Evolutionary conservation across 1,140 invertebrate species (phyloP).

Genomic region (Anagrus nilaparvatae): DNA sequence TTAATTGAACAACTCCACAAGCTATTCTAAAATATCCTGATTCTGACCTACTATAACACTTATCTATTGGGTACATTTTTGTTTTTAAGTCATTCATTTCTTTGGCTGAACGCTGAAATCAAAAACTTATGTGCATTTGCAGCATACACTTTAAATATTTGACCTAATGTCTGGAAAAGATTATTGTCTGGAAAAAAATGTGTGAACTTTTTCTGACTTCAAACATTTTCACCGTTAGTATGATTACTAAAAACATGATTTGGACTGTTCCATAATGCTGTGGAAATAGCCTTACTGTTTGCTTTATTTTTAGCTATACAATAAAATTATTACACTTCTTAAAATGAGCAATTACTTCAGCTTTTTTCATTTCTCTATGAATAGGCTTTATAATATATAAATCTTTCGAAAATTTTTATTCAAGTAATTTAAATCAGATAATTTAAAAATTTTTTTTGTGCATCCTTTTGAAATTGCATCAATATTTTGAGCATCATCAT

Average conservation of each 20-base stretch:
- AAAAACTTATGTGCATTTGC: constrained; percentile 13
- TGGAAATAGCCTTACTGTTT: neutral
- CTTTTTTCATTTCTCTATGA: neutral
- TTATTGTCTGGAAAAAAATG: constrained; percentile 1
- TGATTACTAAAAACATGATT: neutral
- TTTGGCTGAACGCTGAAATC: constrained; percentile 13
- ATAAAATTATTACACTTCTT: neutral
- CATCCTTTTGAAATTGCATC: too few species aligned
- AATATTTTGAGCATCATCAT: too few species aligned
- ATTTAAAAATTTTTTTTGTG: too few species aligned
- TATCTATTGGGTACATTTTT: constrained; percentile 9
- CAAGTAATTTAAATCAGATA: too few species aligned
- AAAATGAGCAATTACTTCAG: neutral
- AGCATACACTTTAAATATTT: constrained; percentile 13
- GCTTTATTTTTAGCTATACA: neutral
- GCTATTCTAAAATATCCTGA: constrained; percentile 14
- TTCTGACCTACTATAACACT: constrained; percentile 12
- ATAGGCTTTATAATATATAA: neutral
- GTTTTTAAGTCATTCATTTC: constrained; percentile 12
- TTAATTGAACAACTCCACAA: constrained; percentile 9
- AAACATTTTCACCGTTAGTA: neutral
- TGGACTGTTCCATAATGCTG: neutral
- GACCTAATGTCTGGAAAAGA: neutral
- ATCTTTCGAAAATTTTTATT: neutral
- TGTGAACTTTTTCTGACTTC: too few species aligned